Base-by-base conservation (phyloP, 2,797 vertebrate species). In the Heteromormyrus szaboi region DNA sequence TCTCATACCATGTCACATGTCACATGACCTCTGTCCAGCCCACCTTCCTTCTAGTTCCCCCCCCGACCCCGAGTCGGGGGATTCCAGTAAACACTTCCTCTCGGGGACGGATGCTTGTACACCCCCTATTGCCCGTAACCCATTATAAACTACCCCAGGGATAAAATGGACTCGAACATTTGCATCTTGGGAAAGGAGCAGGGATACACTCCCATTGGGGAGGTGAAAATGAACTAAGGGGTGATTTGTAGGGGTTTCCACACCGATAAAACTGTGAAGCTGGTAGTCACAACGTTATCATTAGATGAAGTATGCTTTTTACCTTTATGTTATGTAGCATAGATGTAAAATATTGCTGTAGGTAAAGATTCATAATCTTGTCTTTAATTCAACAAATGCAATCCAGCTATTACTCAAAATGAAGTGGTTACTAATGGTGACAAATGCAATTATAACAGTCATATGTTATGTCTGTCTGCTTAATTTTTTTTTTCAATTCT, bases 401-500 rank as follows among this genome's bases (percentile, higher is more conserved):
- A 86, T 54, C 3, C 85, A 86, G 50, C 17, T 54, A 7, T 86
- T 37, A 29, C 5, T 54, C 22, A 29, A 12, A 56, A 51, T 85
- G 22, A 50, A 50, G 50, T 85, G 46, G 9, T 50, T 86, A 6
- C 51, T 17, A 17, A 54, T 50, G 19, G 19, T 83, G 37, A 83
- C 44, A 50, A 54, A 53, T 53, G 48, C 51, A 87, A 41, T 44
- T 44, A 41, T 56, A 12, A 17, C 50, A 19, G 53, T 59, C 54
- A 59, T 41, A 87, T 62, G 12, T 46, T 62, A 14, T 87, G 17
- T 87, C 14, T 62, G 29, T 87, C 54, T 41, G 53, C 11, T 62
- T 87, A 46, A n/a, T 41, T 59, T 88, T 46, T 79, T 79, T 76
- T 81, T 62, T 12, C 8, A 90, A 2, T 85, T 85, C 50, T 85